Conservation (phyloP, 2,888 invertebrate species). For the Cybosia mesomella region DNA sequence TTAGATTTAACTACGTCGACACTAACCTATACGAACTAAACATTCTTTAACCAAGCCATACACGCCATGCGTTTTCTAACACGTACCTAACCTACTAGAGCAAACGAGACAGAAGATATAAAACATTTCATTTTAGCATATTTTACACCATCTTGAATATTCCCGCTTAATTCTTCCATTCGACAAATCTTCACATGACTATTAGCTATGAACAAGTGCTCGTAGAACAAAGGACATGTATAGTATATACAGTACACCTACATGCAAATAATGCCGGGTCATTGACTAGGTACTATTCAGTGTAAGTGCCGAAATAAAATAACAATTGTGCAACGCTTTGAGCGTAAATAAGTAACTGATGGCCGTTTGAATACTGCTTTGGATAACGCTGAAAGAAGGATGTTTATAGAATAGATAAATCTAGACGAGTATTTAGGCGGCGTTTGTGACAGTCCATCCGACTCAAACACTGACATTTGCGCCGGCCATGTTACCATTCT, state of each 20-base stretch:
- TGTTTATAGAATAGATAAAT: conserved; percentile 45
- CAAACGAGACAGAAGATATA: conserved; percentile 61
- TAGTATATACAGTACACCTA: conserved; percentile 69
- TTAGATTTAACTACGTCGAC: conserved; percentile 30
- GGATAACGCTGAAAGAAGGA: conserved; percentile 43
- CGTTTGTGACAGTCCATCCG: conserved; percentile 67
- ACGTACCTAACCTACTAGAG: conserved; percentile 60
- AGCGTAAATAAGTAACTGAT: conserved; percentile 45
- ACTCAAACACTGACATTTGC: conserved; percentile 74
- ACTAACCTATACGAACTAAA: conserved; percentile 42
- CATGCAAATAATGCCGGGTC: conserved; percentile 83
- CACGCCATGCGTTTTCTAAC: conserved; percentile 54
- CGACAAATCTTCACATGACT: conserved; percentile 25
- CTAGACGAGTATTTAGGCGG: conserved; percentile 62
- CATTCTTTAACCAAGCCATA: conserved; percentile 28
- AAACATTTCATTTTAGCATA: conserved; percentile 46
- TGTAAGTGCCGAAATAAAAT: conserved; percentile 65
- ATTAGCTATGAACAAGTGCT: conserved; percentile 44
- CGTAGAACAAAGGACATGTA: conserved; percentile 72
- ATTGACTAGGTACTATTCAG: conserved; percentile 72
- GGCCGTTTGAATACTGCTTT: conserved; percentile 49
- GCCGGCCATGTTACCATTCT: conserved; percentile 83
- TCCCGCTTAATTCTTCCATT: conserved; percentile 55
- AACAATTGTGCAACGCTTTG: conserved; percentile 54
- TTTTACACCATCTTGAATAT: conserved; percentile 32